phyloP scores from a whole-genome alignment of 2,888 invertebrate species.

The Minunthozetes semirufus region DNA sequence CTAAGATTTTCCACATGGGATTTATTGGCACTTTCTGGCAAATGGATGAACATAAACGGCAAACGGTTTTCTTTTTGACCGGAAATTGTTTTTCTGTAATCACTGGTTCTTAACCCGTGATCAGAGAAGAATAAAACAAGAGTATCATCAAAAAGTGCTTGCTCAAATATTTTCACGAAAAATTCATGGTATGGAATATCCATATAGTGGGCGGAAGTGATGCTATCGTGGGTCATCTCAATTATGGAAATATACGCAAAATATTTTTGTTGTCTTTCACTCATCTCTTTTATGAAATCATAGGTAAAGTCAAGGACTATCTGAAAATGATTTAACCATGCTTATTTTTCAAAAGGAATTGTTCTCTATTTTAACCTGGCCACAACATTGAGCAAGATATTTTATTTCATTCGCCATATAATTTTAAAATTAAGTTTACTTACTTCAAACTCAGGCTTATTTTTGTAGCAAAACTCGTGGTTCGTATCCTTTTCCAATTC shows the following conservation, averaged over 20 bases:
- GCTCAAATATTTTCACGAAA: constrained; percentile 54
- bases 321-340: no score
- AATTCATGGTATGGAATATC: constrained; percentile 50
- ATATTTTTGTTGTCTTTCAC: constrained; percentile 35
- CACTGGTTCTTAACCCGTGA: constrained; percentile 86
- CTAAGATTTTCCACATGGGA: constrained; percentile 45
- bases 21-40: constrained; percentile 44
- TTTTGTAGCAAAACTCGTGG: no score
- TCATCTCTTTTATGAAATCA: constrained; percentile 15
- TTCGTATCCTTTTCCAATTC: background rate
- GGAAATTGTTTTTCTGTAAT: constrained; percentile 65
- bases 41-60: constrained; percentile 48
- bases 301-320: background rate
- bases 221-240: constrained; percentile 47
- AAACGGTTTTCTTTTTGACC: constrained; percentile 49
- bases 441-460: no score
- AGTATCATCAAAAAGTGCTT: constrained; percentile 60
- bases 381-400: no score
- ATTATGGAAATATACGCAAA: constrained; percentile 48
- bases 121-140: constrained; percentile 69
- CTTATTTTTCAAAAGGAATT: no score
- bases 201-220: constrained; percentile 46
- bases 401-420: background rate
- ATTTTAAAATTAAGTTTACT: no score
- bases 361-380: no score